Evolutionary conservation across 2,797 vertebrate genomes (phyloP), one percentile per base, ranked within the genome.

Genomic region (Poeciliopsis gracilis): DNA sequence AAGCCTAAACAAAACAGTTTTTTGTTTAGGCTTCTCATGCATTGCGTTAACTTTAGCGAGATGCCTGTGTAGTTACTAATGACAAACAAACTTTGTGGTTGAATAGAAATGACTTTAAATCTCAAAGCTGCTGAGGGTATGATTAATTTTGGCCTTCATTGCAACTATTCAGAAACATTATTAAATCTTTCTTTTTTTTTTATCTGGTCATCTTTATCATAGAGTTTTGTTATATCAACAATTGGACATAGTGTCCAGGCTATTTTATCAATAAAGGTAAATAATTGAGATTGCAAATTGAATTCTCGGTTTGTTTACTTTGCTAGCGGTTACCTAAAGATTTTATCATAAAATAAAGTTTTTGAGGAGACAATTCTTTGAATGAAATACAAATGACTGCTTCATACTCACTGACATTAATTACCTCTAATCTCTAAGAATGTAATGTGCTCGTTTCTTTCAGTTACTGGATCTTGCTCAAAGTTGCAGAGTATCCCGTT

Each of bases 381-480:
- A 45, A 46, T 70, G 67, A n/a, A 28, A 45, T 45, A 45, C n/a
- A 70, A 46, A 28, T 69, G 25, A 12, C 41, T 23, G 38, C 20
- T 69, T 23, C 41, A 70, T n/a, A 45, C 67, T n/a, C n/a, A 69
- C 38, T 43, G 23, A 43, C 11, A 25, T 25, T 45, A 28, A 45
- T 11, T 41, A 13, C 36, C 36, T 41, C 20, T 28, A 30, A 75
- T 36, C 33, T 72, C 15, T 70, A n/a, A 25, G 11, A 9, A 59
- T 23, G 28, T 46, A 25, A 38, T 28, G 16, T 16, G 73, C 23
- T 61, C 28, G 43, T 75, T 47, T 73, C 2, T 28, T 79, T 41
- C 82, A 88, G 89, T 74, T 84, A 20, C 82, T 89, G 86, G 85
- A 85, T 87, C 85, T 89, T 81, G 77, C 76, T 88, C 81, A 88